Percentiles rank a stretch among this genome's conserved stretches.
phyloP scores from a whole-genome alignment of 2,797 vertebrate genomes.

The Acanthurus lineatus region DNA sequence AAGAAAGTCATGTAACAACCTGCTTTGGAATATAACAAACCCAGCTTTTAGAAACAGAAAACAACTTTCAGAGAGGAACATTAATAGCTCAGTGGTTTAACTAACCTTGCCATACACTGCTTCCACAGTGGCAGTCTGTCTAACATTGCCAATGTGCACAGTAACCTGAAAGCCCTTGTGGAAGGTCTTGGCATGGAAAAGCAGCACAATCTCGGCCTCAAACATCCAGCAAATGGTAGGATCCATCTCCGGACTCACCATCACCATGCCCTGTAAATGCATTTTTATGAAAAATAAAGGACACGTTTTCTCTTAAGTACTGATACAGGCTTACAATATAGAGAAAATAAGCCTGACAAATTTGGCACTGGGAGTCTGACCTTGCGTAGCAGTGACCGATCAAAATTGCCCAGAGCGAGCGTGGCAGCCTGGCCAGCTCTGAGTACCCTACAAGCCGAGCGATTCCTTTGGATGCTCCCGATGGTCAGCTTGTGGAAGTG shows the following conservation, averaged over 20 bases:
- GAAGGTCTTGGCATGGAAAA: slow-evolving; percentile 98
- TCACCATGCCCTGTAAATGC: slow-evolving; percentile 94
- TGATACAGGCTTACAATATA: not conserved
- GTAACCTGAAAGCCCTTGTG: slow-evolving; percentile 99
- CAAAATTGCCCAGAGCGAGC: slow-evolving; percentile 92
- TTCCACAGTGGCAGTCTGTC: slow-evolving; percentile 96
- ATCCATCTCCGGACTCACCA: slow-evolving; percentile 99
- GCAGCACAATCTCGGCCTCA: slow-evolving; percentile 96
- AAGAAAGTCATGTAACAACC: not conserved
- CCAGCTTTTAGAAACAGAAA: not conserved
- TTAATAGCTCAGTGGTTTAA: not conserved
- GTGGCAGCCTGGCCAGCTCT: slow-evolving; percentile 97
- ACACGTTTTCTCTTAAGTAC: not conserved
- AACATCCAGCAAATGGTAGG: slow-evolving; percentile 98
- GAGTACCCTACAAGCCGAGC: slow-evolving; percentile 94
- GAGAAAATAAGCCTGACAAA: not conserved
- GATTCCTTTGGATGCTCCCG: slow-evolving; percentile 97
- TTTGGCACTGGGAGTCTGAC: slow-evolving; percentile 72
- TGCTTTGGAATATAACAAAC: not conserved
- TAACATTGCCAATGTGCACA: slow-evolving; percentile 95
- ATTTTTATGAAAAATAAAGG: too few relatives aligned
- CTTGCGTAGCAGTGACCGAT: slow-evolving; percentile 95
- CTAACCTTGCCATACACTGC: slow-evolving; percentile 96
- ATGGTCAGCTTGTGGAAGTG: slow-evolving; percentile 92
- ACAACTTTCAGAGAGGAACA: not conserved